Evolutionary conservation across 2,797 vertebrate species (phyloP), one percentile per base, ranked within the genome.

Genomic region (Sternotherus odoratus): DNA sequence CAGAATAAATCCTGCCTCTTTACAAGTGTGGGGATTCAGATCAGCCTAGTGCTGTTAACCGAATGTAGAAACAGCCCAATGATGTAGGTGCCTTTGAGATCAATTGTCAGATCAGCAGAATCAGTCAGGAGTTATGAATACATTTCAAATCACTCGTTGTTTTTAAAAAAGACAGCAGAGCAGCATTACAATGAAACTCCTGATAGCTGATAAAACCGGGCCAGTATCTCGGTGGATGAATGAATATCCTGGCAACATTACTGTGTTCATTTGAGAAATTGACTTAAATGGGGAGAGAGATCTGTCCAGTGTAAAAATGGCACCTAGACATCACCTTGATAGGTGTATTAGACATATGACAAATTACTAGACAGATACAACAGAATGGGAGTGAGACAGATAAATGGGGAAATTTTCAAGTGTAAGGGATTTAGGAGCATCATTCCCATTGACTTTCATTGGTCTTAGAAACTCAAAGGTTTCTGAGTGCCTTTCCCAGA

Each of bases 1-100:
- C 77, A 60, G 16, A 17, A 5, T 36, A 43, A n/a, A n/a, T 50
- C 12, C 1, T 51, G 12, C 0, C 2, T 10, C 12, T 15, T 66
- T 36, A 66, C n/a, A 66, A 66, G n/a, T 36, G 63, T n/a, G 8
- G 63, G 19, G 33, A 66, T 36, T 66, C n/a, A 19, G 6, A 36
- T 66, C n/a, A 66, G n/a, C n/a, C n/a, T n/a, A 10, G 4, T 19
- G 21, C 63, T 66, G 63, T 10, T 66, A 66, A 11, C 17, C 21
- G 33, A 66, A 36, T 66, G 9, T 21, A 36, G 9, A 66, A 19
- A 63, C 8, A 19, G 17, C 9, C 4, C 36, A 6, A 11, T 53
- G 51, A 56, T 43, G 36, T 79, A 19, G 16, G 2, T 4, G 46
- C 28, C 49, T 69, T 66, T 1, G 53, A 33, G 49, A 66, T 48